phyloP scores from a whole-genome alignment of 2,888 invertebrate species.

The Ypsolopha sequella region DNA sequence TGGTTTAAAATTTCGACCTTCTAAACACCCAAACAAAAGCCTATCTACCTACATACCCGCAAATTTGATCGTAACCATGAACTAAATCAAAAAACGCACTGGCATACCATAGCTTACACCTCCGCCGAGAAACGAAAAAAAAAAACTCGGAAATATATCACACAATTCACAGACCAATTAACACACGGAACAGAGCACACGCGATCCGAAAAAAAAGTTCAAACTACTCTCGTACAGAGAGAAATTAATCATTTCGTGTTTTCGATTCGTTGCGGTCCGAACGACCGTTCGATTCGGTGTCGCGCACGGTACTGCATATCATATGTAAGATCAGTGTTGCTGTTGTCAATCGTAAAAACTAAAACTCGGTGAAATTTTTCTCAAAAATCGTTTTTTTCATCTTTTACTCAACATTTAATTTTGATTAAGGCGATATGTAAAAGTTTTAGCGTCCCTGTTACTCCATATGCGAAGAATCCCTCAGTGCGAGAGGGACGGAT shows the following conservation, averaged over 20 bases:
- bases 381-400: too few species aligned
- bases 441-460: too few species aligned
- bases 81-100: conserved; percentile 2
- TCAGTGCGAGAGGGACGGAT: too few species aligned
- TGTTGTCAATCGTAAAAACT: too few species aligned
- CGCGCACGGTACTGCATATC: not conserved
- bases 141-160: not conserved
- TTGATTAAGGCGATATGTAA: too few species aligned
- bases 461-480: too few species aligned
- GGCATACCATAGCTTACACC: conserved; percentile 8
- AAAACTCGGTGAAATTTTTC: too few species aligned
- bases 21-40: not conserved
- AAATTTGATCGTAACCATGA: not conserved
- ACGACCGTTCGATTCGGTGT: not conserved
- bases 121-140: conserved; percentile 1
- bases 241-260: not conserved
- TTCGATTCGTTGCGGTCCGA: too few species aligned
- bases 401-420: too few species aligned
- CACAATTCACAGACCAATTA: not conserved
- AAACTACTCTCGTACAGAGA: conserved; percentile 2
- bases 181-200: not conserved
- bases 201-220: not conserved
- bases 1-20: not conserved
- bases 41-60: not conserved
- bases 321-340: too few species aligned